phyloP scores from a whole-genome alignment of 1,140 invertebrate species.

The Macrobrachium nipponense region DNA sequence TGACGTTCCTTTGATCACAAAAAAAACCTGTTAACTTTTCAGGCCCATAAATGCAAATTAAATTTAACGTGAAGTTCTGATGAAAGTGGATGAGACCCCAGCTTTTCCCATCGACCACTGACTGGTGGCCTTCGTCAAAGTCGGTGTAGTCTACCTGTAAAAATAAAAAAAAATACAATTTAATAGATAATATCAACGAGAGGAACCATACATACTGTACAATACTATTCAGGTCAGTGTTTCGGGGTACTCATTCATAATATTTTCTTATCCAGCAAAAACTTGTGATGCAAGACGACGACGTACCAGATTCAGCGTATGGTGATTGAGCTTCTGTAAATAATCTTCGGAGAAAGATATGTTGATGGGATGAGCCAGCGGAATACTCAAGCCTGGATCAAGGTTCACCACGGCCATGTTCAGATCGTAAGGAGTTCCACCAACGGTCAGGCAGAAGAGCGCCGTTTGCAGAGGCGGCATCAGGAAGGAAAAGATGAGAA shows the following conservation, averaged over 20 bases:
- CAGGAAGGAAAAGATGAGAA: constrained; percentile 92
- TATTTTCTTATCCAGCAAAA: no score
- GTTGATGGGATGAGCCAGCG: background rate
- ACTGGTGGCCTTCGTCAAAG: constrained; percentile 71
- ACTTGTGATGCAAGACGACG: no score
- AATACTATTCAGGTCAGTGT: no score
- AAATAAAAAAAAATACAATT: background rate
- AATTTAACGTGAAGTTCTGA: constrained; percentile 85
- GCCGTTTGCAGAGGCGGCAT: constrained; percentile 94
- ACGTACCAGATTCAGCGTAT: constrained; percentile 18
- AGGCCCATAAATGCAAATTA: constrained; percentile 71
- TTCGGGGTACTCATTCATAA: no score
- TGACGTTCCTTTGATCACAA: background rate
- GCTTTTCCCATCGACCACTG: constrained; percentile 79
- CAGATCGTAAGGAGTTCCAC: constrained; percentile 87
- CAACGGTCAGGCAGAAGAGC: constrained; percentile 94
- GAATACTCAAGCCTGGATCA: constrained; percentile 75
- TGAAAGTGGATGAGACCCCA: constrained; percentile 90
- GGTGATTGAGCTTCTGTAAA: constrained; percentile 10
- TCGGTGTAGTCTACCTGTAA: constrained; percentile 39
- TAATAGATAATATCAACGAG: no score
- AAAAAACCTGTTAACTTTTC: background rate
- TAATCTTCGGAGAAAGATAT: constrained; percentile 27
- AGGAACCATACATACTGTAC: no score
- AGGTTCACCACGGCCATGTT: constrained; percentile 87